A percentile compares a stretch with the other conserved stretches of the same genome.
Conservation (phyloP, 2,797 vertebrate species). For the Phalanger gymnotis region DNA sequence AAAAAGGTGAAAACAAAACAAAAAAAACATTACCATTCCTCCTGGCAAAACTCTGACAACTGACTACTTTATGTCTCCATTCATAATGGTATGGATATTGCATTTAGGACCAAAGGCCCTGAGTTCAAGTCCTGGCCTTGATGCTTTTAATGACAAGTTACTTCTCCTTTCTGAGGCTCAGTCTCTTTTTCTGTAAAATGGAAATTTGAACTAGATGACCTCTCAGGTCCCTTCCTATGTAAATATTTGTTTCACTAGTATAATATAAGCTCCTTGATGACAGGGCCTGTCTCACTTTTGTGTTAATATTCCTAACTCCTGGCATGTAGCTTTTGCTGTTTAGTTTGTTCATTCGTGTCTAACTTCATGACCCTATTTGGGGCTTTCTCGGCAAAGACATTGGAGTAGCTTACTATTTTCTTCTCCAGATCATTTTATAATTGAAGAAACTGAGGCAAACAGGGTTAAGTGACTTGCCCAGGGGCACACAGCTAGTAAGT, state of each 20-base stretch:
- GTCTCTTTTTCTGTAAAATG: neutral
- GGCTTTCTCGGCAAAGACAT: neutral
- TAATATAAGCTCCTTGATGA: neutral
- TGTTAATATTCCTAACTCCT: neutral
- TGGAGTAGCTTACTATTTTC: neutral
- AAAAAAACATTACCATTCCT: neutral
- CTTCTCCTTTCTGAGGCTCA: neutral
- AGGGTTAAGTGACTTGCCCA: neutral
- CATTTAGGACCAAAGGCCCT: neutral
- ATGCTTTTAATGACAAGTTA: neutral
- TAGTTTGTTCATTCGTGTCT: neutral
- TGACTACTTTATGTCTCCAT: neutral
- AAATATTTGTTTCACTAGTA: neutral
- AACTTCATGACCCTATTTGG: neutral
- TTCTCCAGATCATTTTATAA: neutral
- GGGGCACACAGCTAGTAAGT: neutral
- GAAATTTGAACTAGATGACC: neutral
- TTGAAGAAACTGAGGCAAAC: neutral
- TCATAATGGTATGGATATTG: neutral
- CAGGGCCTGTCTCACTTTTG: neutral
- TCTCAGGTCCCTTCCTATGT: neutral
- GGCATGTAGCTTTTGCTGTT: neutral
- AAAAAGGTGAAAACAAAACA: no score
- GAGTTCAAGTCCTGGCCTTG: neutral
- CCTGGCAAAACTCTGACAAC: neutral